Base-by-base conservation (phyloP, 2,797 vertebrate species). In the Melanogrammus aeglefinus region DNA sequence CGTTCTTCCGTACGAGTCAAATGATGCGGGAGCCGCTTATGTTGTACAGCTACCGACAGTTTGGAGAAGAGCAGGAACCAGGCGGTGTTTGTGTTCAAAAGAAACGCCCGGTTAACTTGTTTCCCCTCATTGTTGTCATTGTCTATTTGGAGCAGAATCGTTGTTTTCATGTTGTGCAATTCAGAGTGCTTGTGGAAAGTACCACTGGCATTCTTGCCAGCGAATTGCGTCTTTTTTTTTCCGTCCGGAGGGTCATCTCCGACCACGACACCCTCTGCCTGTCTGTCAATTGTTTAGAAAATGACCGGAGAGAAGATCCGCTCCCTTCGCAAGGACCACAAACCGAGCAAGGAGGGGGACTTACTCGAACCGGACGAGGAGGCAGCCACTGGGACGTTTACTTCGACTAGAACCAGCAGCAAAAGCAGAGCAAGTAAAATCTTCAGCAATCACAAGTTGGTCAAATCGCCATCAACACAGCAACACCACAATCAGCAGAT, bases 301-400 rank as follows among this genome's bases (percentile, higher is more conserved):
- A 98, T 98, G 97, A 98, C 97, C 89, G 97, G 97, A 83, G 97
- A 98, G 95, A 98, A 98, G 96, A 94, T 97, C 90, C 97, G 96
- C 93, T 96, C 97, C 80, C 91, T 96, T 91, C 96, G 96, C 83
- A 96, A 96, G 91, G 96, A 98, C 90, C 96, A 96, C 81, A 96
- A 96, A 85, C 95, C 96, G 80, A 95, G 93, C 93, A 97, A 97
- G 85, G 95, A 96, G 82, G 96, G 96, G 87, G 95, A 97, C 83
- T 90, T 97, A 81, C 93, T 96, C 90, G 96, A 96, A 51, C 96
- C 96, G 77, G 96, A 97, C 84, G 93, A 97, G 93, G 93, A 97
- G 94, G 95, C 94, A 51, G 92, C 95, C 73, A 94, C 96, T 90
- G 94, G 96, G 90, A 94, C 95, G 35, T 96, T 97, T 84, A 93